Conservation (phyloP, 2,113 vertebrate species). For the Puffinus mauretanicus region DNA sequence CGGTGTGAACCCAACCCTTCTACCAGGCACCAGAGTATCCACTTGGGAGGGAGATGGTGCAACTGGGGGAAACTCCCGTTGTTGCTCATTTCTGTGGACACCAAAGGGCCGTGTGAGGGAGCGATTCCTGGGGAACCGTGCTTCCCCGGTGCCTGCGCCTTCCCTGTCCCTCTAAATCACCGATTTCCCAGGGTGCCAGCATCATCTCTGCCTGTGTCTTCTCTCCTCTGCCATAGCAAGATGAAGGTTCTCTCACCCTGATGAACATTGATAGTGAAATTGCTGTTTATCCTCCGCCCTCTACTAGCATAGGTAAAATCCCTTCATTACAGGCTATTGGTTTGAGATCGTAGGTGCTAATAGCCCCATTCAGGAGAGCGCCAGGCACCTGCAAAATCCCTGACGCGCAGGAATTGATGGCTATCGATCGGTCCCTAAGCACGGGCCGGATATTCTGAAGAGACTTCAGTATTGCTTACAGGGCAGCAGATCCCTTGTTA, state of each 20-base stretch:
- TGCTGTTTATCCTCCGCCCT: neutral
- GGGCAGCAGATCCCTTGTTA: neutral
- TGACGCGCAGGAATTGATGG: constrained; percentile 20
- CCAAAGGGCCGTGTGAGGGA: neutral
- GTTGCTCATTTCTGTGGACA: neutral
- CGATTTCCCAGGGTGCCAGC: neutral
- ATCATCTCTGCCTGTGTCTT: neutral
- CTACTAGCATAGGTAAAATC: constrained; percentile 39
- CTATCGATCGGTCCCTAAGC: constrained; percentile 11
- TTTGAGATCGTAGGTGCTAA: constrained; percentile 52
- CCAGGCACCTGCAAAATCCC: neutral
- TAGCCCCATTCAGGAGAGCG: constrained; percentile 1
- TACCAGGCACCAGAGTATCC: neutral
- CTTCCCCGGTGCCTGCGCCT: neutral
- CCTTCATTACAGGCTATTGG: constrained; percentile 40
- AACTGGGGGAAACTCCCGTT: rapidly evolving
- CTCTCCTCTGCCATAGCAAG: neutral
- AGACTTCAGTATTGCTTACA: neutral
- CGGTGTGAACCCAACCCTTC: neutral
- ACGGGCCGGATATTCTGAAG: neutral
- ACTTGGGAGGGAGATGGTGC: neutral
- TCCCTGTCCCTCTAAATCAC: neutral
- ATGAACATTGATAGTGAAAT: neutral
- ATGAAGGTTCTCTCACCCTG: neutral
- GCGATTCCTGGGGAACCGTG: rapidly evolving